Evolutionary conservation across 2,888 invertebrate species (phyloP), one percentile per base, ranked within the genome.

Genomic region (Monochamus alternatus): DNA sequence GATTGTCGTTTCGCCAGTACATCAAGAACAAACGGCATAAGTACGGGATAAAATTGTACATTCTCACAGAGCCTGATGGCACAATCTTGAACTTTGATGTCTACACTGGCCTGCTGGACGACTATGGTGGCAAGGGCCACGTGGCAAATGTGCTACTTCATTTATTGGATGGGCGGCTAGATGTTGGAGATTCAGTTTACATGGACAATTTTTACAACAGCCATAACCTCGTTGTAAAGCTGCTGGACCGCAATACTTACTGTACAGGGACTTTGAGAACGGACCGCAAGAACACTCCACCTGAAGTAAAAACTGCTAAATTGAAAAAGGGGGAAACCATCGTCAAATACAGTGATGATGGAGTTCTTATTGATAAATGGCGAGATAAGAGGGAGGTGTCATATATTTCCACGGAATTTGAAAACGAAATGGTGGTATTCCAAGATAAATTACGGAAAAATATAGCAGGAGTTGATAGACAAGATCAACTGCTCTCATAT

Each of bases 331-430:
- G 65, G n/a, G 65, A 73, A 73, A 73, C 66, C n/a, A 32, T 63
- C 47, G 63, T 52, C 44, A 44, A 44, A 44, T 44, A 44, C 44
- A 1, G 44, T 2, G 44, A 44, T 22, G 22, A 44, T 44, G 83
- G 82, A 14, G 78, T 84, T 59, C 75, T 78, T 74, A 79, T 85
- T 60, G 79, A 78, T n/a, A 87, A 87, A 74, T 86, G 86, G 85
- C 81, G 76, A 72, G 85, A 87, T 59, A 81, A 78, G 64, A 65
- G 85, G 63, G 84, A 85, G 22, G 84, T 86, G n/a, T 9, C 77
- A 30, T 80, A 83, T 72, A 83, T 87, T 58, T 80, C 82, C 58
- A 82, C 84, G 31, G 76, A 87, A 79, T 74, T 75, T 80, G 66
- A 67, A 66, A 77, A 80, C 75, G 70, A 75, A 30, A 75, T 84